phyloP scores from a whole-genome alignment of 1,140 invertebrate genomes.

The Sesamia nonagrioides region DNA sequence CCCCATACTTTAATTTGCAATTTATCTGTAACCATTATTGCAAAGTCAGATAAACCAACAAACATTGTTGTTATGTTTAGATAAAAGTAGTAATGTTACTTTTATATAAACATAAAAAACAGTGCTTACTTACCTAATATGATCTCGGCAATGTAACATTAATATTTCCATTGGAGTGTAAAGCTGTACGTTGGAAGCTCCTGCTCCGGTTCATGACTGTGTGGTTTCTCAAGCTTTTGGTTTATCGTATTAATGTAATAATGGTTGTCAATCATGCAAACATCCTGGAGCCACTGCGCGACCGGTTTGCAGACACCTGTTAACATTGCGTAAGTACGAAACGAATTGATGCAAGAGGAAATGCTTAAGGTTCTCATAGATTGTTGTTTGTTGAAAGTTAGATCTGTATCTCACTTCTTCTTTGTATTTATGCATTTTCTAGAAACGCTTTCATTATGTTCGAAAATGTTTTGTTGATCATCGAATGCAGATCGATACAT shows the following conservation, averaged over 20 bases:
- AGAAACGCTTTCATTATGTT: conserved; percentile 74
- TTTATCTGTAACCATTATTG: conserved; percentile 40
- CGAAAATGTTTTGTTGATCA: conserved; percentile 56
- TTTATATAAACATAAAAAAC: no score
- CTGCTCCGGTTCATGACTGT: conserved; percentile 62
- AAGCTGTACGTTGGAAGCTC: conserved; percentile 66
- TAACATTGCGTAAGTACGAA: conserved; percentile 83
- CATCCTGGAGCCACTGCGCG: conserved; percentile 76
- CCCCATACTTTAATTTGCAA: conserved; percentile 27
- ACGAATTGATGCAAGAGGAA: conserved; percentile 77
- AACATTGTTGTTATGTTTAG: neutral
- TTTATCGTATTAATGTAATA: conserved; percentile 85
- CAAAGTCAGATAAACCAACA: conserved; percentile 45
- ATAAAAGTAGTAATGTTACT: no score
- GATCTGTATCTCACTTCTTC: conserved; percentile 73
- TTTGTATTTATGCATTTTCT: conserved; percentile 79
- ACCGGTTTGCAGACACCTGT: conserved; percentile 78
- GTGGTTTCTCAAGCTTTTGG: conserved; percentile 77
- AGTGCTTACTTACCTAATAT: neutral
- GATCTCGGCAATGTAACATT: neutral
- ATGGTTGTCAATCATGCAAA: conserved; percentile 87
- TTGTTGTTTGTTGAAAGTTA: conserved; percentile 78
- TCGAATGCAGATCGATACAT: conserved; percentile 56
- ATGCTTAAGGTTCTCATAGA: conserved; percentile 80
- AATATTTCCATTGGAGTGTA: conserved; percentile 16